Evolutionary conservation across 1,140 invertebrate species (phyloP).

Genomic region (Tribolium madens): DNA sequence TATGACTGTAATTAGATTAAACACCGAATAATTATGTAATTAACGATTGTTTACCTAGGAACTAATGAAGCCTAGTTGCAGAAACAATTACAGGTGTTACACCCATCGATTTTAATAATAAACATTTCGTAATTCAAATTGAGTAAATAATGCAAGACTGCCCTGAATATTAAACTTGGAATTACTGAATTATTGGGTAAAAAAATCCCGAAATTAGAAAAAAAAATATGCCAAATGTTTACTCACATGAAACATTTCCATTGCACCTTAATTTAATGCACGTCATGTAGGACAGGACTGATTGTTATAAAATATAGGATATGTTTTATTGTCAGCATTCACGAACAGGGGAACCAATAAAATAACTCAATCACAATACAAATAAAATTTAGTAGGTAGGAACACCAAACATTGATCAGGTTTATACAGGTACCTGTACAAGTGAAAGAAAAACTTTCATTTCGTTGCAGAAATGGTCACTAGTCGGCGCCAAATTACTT

Average conservation of each 20-base stretch:
- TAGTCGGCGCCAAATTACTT: no score
- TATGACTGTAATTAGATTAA: neutral
- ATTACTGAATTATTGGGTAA: neutral
- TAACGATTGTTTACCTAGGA: no score
- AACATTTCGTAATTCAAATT: neutral
- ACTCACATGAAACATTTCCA: neutral
- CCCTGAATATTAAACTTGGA: neutral
- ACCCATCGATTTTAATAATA: neutral
- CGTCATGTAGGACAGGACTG: slow-evolving; percentile 6
- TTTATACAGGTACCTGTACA: no score
- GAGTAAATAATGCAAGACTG: neutral
- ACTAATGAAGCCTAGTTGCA: no score
- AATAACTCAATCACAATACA: slow-evolving; percentile 13
- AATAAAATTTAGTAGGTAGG: neutral
- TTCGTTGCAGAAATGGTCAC: no score
- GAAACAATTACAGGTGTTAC: neutral
- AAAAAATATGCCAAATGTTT: neutral
- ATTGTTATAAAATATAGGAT: neutral
- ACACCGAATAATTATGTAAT: no score
- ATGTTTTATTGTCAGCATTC: slow-evolving; percentile 12
- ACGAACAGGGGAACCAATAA: neutral
- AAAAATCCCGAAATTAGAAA: neutral
- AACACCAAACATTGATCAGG: neutral
- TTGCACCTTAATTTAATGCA: neutral
- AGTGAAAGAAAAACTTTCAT: neutral